phyloP scores from a whole-genome alignment of 2,113 vertebrate genomes.

The Labeo catla region DNA sequence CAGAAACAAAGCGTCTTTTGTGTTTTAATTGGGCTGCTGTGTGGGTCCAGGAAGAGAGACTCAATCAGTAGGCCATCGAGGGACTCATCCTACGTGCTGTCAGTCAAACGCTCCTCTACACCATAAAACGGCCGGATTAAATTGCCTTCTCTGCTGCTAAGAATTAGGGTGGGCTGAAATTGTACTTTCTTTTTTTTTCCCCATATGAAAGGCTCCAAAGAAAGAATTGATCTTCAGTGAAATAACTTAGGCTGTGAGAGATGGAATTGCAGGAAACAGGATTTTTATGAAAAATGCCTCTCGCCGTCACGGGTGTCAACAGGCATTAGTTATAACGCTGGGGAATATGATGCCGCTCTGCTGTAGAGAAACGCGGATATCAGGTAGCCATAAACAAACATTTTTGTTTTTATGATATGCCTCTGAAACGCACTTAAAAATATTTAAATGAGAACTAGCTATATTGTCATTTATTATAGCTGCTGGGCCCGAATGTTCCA shows the following conservation, averaged over 20 bases:
- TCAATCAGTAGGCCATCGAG: conserved; percentile 24
- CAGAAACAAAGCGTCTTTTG: conserved; percentile 34
- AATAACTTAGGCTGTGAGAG: conserved; percentile 3
- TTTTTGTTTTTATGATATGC: not conserved
- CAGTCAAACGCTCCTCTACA: conserved; percentile 20
- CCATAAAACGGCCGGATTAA: not conserved
- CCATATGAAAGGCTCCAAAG: conserved; percentile 28
- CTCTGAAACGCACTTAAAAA: not conserved
- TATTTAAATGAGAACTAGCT: not conserved
- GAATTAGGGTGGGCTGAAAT: conserved; percentile 31
- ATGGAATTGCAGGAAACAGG: conserved; percentile 16
- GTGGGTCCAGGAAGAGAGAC: conserved; percentile 8
- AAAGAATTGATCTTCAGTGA: conserved; percentile 13
- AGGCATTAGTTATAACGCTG: not conserved
- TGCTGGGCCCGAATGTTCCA: not conserved
- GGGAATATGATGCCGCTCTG: not conserved
- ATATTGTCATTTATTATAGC: not conserved
- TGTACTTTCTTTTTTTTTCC: conserved; percentile 4
- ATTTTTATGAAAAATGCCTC: conserved; percentile 37
- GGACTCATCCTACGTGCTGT: conserved; percentile 11
- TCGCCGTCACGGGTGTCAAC: not conserved
- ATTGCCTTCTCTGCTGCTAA: conserved; percentile 18
- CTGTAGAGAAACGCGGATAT: not conserved
- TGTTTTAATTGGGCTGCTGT: conserved; percentile 20
- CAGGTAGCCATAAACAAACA: conserved; percentile 3